phyloP scores from a whole-genome alignment of 2,888 invertebrate genomes.

The Pristionchus japonicus region DNA sequence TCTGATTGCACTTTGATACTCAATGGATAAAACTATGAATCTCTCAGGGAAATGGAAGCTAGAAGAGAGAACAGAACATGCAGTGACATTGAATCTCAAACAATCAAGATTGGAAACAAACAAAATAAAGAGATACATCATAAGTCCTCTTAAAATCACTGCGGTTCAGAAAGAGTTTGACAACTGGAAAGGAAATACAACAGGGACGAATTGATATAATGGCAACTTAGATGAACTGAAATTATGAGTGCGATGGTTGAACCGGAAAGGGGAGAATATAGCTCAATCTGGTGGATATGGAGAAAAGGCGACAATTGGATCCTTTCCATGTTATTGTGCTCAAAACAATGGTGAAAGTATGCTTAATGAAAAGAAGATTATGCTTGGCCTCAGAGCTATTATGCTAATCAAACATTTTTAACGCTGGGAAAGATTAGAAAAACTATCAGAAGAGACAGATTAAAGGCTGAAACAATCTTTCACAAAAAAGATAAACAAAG shows the following conservation, averaged over 20 bases:
- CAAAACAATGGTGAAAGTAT: not conserved
- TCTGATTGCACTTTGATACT: slow-evolving; percentile 31
- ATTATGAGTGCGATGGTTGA: not conserved
- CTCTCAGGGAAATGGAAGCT: not conserved
- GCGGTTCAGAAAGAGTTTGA: not conserved
- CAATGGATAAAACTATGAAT: not conserved
- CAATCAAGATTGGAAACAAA: slow-evolving; percentile 1
- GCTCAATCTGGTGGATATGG: not conserved
- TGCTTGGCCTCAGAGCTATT: not conserved
- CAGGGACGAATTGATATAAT: not conserved
- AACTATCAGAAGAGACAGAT: not conserved
- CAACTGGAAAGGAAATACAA: slow-evolving; percentile 12
- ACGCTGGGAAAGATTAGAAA: not conserved
- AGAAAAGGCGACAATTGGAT: not conserved
- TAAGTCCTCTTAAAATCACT: not conserved
- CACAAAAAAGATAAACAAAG: not conserved
- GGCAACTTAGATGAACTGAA: not conserved
- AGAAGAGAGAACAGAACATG: not conserved
- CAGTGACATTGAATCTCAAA: not conserved
- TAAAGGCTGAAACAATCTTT: not conserved
- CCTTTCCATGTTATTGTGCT: not conserved
- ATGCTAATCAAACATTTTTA: not conserved
- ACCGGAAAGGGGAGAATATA: not conserved
- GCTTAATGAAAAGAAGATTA: not conserved
- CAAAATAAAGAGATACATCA: not conserved